Evolutionary conservation across 2,888 invertebrate species (phyloP), one percentile per base, ranked within the genome.

Genomic region (Drosophila rubida): DNA sequence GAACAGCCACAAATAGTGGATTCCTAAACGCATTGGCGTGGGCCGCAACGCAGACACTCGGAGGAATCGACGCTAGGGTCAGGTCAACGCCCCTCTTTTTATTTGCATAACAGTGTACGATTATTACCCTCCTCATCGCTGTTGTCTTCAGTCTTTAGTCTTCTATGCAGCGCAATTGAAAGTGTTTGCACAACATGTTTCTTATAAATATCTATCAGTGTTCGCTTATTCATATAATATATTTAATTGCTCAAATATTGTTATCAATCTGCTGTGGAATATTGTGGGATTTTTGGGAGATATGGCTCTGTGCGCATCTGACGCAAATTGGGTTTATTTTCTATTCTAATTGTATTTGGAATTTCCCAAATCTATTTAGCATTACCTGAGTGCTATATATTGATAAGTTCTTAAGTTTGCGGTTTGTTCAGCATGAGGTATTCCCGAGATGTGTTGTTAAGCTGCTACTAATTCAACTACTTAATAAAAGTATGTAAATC

Each of bases 51-150:
- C n/a, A 9, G 32, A 65, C 72, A 65, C 60, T 70, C 65, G 65
- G 48, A 32, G 19, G 30, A 2, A 42, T 23, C 22, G 44, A 41
- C 50, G 71, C 35, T 54, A 44, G 77, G 78, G 69, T 74, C 77
- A 69, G 75, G 75, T 78, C 78, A 78, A 78, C 75, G 78, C 69
- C 75, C 51, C 30, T 58, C 41, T 54, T 72, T 48, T 48, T 64
- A 68, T 78, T 65, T 66, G 59, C 63, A 63, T 78, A 45, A n/a
- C n/a, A n/a, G n/a, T 62, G 19, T 44, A 30, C 58, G 19, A 7
- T 53, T 44, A n/a, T 39, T 30, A 39, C 54, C 55, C 27, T 69
- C 39, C 16, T 54, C 37, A 39, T 32, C 45, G 25, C 41, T 48
- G 7, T 49, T 41, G 32, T 35, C 37, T 22, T 37, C 23, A 25